Evolutionary conservation across 2,113 vertebrate species (phyloP).

Genomic region (Myiagra hebetior): DNA sequence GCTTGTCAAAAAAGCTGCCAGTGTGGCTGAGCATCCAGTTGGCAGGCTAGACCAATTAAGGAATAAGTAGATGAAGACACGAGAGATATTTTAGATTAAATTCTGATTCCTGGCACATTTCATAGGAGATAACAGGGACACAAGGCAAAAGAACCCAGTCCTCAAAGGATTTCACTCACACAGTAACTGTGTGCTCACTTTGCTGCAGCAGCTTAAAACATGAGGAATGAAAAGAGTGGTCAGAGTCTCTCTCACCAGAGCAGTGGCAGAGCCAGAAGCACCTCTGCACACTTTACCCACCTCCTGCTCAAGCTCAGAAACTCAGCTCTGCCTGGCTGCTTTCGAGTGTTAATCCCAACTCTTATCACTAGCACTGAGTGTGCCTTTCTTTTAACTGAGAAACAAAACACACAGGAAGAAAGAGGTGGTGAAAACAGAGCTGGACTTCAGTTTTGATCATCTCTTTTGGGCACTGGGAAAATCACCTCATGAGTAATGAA

Average conservation of each 20-base stretch:
- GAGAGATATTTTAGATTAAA: not conserved
- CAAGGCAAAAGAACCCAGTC: not conserved
- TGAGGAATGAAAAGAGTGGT: not conserved
- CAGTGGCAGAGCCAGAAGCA: not conserved
- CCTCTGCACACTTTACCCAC: accelerated
- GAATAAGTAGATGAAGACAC: not conserved
- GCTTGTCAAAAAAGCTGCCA: not conserved
- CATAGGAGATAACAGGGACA: not conserved
- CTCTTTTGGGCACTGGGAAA: not conserved
- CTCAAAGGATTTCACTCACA: not conserved
- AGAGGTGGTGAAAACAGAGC: not conserved
- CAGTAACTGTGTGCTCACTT: not conserved
- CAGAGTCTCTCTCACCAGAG: not conserved
- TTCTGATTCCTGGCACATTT: not conserved
- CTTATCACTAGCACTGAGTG: not conserved
- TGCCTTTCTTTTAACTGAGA: not conserved
- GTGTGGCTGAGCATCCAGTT: not conserved
- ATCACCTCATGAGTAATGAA: not conserved
- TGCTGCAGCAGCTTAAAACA: not conserved
- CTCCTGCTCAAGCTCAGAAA: not conserved
- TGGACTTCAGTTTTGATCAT: not conserved
- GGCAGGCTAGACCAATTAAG: not conserved
- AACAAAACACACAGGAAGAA: not conserved
- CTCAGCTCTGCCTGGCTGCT: not conserved
- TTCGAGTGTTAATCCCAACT: not conserved